Base-by-base conservation (phyloP, 2,113 vertebrate genomes). In the Nanorana parkeri region DNA sequence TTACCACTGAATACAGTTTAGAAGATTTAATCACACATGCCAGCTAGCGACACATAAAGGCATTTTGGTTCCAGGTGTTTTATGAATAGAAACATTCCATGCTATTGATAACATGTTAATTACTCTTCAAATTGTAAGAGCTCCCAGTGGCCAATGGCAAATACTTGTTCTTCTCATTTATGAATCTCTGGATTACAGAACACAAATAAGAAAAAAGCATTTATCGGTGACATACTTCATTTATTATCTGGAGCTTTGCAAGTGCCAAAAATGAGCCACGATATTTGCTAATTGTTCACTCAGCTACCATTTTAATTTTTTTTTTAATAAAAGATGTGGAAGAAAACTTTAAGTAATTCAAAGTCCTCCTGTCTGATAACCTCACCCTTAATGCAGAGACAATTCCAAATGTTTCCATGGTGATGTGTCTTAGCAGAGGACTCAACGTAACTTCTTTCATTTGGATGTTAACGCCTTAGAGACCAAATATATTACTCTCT, bases 271-370 rank as follows among this genome's bases (percentile, higher is more conserved):
- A 36, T 10, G 8, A 47, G 41, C 41, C 41, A 47, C 3, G 13
- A 47, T 47, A 47, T 47, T 47, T 10, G 10, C 41, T 47, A 6
- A 13, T 47, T 2, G 8, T 47, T 47, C 10, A 10, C 11, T 47
- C 41, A 47, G 13, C 8, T 47, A 47, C 6, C 13, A 11, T 1
- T 47, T 47, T 47, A 47, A 13, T 13, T 47, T 47, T 47, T 1
- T 47, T 0, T 15, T 10, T 15, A 13, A 47, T 13, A 36, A 47
- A 47, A 47, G 41, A 47, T 47, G 41, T 47, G 10, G 41, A 47
- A 47, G 17, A 47, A 68, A n/a, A 47, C 20, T 47, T 68, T 4
- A 47, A 68, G 67, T 32, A 47, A 68, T 68, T 68, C 36, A n/a
- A 17, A 32, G 32, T 21, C 47, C 21, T 67, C 26, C 29, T 47